phyloP scores from a whole-genome alignment of 92 coral and sea anemone species.

The Porites lobata region DNA sequence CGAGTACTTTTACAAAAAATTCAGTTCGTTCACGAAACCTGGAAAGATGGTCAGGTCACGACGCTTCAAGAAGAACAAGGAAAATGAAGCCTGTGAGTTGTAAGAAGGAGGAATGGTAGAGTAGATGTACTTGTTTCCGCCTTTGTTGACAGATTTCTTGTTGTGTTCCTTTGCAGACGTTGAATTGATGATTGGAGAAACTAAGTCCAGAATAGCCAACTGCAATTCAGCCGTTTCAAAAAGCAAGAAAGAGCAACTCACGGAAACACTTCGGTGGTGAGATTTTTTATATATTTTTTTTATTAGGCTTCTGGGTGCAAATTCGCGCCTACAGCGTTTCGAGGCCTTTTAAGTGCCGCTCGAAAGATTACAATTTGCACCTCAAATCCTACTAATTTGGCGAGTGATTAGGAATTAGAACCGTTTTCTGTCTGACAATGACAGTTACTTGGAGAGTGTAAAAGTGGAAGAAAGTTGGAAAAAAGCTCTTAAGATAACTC shows the following conservation, averaged over 20 bases:
- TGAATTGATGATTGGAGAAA: conserved; percentile 62
- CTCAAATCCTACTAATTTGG: conserved; percentile 8
- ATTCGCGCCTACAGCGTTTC: background rate
- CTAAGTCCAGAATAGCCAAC: conserved; percentile 51
- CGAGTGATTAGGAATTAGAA: conserved; percentile 15
- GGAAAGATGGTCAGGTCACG: conserved; percentile 19
- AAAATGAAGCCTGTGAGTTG: conserved; percentile 14
- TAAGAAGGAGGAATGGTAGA: background rate
- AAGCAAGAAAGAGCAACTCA: conserved; percentile 85
- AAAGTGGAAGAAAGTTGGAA: conserved; percentile 12
- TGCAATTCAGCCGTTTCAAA: conserved; percentile 67
- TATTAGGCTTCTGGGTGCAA: background rate
- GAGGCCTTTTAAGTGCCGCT: conserved; percentile 31
- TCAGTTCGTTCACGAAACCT: background rate
- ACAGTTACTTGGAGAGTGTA: background rate
- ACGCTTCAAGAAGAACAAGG: conserved; percentile 11
- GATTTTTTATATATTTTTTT: background rate
- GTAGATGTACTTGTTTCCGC: conserved; percentile 4
- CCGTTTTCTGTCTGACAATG: conserved; percentile 25
- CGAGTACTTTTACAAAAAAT: background rate
- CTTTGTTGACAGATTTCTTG: conserved; percentile 17
- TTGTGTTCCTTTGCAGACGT: conserved; percentile 42
- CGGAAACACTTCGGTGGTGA: conserved; percentile 82
- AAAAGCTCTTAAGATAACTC: background rate
- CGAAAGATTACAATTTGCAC: conserved; percentile 34